Base-by-base conservation (phyloP, 2,888 invertebrate genomes). In the Ormia ochracea region DNA sequence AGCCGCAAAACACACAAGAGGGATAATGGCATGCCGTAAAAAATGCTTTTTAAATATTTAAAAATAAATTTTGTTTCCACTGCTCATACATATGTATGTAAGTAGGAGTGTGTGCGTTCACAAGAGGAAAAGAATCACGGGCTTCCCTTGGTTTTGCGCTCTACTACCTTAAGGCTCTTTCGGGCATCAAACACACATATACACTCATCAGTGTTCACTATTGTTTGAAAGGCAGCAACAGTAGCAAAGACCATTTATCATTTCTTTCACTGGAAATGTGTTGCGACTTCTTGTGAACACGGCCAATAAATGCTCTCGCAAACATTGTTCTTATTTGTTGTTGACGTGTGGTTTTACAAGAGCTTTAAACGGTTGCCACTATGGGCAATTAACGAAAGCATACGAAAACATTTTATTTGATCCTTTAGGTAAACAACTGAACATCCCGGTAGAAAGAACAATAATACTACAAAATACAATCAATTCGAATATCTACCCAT, bases 361-460 rank as follows among this genome's bases (percentile, higher is more conserved):
- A 79, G 87, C 87, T 87, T 87, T 87, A 87, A 87, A 87, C 85
- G 87, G 84, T 86, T 83, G 84, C 86, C 86, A 86, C 86, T 85
- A 85, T 85, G 86, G 87, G 87, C 87, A 87, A 87, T 87, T 87
- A 87, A 87, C 85, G 85, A 84, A 84, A 82, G 85, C 87, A 82
- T 84, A 85, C 78, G 85, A 85, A 87, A 87, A 87, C 88, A 87
- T 80, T 82, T 82, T 61, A 72, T 85, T 85, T 87, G 86, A 87
- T 87, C 87, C 87, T 88, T 87, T 86, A 82, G 82, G 84, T 86
- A 87, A 87, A 87, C 85, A 87, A 83, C 50, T n/a, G 41, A 45
- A 56, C 31, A 56, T 56, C 31, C 23, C 36, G 52, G 5, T 19
- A 58, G 50, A 41, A 43, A 68, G 17, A 23, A 0, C 23, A 14